These are phyloP conservation scores for Trichopoda pennipes DNA, from an alignment of 2,888 invertebrate species.

Conservation along the genomic window DNA sequence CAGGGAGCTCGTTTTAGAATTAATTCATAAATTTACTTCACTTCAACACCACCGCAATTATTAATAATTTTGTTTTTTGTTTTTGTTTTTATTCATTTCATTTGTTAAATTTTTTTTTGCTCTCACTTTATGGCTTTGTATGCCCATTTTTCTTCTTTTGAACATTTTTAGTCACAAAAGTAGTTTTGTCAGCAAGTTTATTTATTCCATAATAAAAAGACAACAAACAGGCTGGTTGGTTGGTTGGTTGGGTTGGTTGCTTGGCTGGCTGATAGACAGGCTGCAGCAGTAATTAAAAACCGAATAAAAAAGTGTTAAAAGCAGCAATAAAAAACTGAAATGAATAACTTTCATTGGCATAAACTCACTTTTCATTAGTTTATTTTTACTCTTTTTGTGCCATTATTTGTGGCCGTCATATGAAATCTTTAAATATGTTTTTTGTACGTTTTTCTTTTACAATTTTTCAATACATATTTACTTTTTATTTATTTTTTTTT, in stretches of 20 bases:
- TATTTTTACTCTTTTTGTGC: slow-evolving; percentile 1
- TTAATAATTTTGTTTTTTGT: neutral
- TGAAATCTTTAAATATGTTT: slow-evolving; percentile 28
- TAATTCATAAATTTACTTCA: slow-evolving; percentile 40
- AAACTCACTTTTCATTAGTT: slow-evolving; percentile 36
- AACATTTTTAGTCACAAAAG: slow-evolving; percentile 28
- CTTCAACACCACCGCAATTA: slow-evolving; percentile 28
- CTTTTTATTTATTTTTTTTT: slow-evolving; percentile 16
- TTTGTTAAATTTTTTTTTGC: neutral
- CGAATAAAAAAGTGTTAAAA: slow-evolving; percentile 32
- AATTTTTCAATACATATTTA: slow-evolving; percentile 24
- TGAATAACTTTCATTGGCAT: slow-evolving; percentile 55
- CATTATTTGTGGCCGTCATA: slow-evolving; percentile 33
- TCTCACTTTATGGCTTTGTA: neutral
- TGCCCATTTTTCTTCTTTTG: slow-evolving; percentile 14
- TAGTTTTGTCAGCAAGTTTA: slow-evolving; percentile 40
- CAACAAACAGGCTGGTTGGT: neutral
- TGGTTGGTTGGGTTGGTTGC: too few relatives aligned
- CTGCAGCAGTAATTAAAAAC: slow-evolving; percentile 32
- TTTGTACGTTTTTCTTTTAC: slow-evolving; percentile 20
- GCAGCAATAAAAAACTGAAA: slow-evolving; percentile 20
- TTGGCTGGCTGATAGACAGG: neutral
- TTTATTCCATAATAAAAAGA: slow-evolving; percentile 8
- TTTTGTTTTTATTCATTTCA: neutral
- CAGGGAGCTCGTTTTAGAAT: neutral